These are phyloP conservation scores for Nemoura dubitans DNA, from an alignment of 2,888 invertebrate species.

Conservation along the genomic window DNA sequence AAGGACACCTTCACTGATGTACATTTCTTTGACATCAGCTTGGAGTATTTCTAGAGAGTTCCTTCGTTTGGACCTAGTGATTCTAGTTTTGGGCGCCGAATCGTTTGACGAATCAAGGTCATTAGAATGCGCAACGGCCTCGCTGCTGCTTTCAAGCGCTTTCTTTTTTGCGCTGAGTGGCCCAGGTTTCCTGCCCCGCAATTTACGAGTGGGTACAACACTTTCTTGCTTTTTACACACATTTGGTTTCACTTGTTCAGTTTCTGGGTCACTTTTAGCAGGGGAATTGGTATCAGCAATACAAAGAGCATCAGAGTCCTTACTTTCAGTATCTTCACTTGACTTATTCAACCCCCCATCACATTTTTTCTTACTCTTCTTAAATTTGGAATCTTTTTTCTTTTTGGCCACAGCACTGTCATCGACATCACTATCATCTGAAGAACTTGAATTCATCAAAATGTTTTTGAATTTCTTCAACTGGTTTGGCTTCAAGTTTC, in stretches of 20 bases:
- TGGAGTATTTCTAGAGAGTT: conserved; percentile 72
- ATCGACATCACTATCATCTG: conserved; percentile 57
- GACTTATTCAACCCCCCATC: conserved; percentile 46
- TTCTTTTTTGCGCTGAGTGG: conserved; percentile 47
- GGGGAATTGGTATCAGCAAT: not conserved
- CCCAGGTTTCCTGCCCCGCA: conserved; percentile 37
- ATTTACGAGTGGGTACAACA: conserved; percentile 48
- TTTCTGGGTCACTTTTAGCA: not conserved
- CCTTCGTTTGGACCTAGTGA: conserved; percentile 54
- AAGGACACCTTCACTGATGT: conserved; percentile 70
- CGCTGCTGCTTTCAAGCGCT: conserved; percentile 42
- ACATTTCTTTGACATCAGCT: conserved; percentile 76
- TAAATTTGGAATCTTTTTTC: conserved; percentile 9
- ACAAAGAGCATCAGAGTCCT: not conserved
- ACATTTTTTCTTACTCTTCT: conserved; percentile 46
- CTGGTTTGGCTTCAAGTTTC: conserved; percentile 64
- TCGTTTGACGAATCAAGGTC: not conserved
- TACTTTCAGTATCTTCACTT: conserved; percentile 51
- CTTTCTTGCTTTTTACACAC: conserved; percentile 46
- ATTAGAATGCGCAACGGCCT: not conserved
- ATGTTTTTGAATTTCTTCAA: conserved; percentile 68
- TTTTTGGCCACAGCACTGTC: not conserved
- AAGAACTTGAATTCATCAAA: conserved; percentile 64
- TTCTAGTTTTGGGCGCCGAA: not conserved
- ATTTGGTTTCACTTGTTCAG: not conserved